These are phyloP conservation scores for Phaonia tiefii DNA, from an alignment of 2,888 invertebrate species.

Conservation along the genomic window DNA sequence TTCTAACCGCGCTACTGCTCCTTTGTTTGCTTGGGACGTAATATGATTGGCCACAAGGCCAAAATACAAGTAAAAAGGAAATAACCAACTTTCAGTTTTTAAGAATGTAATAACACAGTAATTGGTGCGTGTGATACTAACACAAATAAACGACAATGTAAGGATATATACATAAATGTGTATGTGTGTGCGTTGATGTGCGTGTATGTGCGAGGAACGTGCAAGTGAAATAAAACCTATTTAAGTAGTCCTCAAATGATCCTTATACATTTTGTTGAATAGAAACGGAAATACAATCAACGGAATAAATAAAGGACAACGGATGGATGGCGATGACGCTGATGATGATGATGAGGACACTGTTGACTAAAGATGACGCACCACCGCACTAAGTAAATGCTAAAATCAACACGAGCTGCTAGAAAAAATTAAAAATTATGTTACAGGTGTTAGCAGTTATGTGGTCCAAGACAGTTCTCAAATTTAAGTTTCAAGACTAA, in stretches of 20 bases:
- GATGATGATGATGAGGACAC: constrained; percentile 4
- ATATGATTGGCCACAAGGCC: too few species aligned
- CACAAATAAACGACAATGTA: neutral
- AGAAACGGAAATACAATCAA: constrained; percentile 34
- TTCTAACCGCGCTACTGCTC: neutral
- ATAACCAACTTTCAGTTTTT: constrained; percentile 38
- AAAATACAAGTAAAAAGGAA: constrained; percentile 41
- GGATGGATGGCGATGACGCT: neutral
- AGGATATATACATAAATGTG: neutral
- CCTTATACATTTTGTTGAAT: neutral
- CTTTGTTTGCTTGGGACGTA: too few species aligned
- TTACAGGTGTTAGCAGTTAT: too few species aligned
- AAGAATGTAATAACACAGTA: constrained; percentile 44
- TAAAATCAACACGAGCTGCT: too few species aligned
- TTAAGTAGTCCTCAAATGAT: neutral
- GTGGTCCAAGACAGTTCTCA: too few species aligned
- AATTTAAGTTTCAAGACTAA: too few species aligned
- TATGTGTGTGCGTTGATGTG: neutral
- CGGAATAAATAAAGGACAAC: neutral
- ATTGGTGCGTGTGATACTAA: constrained; percentile 42
- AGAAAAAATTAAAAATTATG: too few species aligned
- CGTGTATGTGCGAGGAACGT: neutral
- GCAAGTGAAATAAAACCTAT: constrained; percentile 10
- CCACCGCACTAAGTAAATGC: too few species aligned
- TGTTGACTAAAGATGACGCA: too few species aligned